These are phyloP conservation scores for Myotis planiceps DNA, from an alignment of 2,797 vertebrate genomes.

Conservation along the genomic window DNA sequence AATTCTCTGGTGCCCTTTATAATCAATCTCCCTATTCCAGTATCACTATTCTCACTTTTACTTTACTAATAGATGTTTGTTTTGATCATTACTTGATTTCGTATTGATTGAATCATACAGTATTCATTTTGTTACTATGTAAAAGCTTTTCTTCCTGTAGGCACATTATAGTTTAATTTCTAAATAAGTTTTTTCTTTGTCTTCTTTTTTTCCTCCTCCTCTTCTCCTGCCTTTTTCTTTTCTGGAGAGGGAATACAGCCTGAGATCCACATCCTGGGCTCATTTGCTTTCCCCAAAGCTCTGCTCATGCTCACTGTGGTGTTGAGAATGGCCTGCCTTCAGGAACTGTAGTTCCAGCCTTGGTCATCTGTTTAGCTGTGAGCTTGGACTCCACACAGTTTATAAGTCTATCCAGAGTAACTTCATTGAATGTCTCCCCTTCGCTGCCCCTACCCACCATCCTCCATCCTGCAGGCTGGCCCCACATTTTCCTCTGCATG, in stretches of 20 bases:
- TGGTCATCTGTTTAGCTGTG: too few relatives aligned
- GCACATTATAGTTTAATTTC: neutral
- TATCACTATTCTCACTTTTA: neutral
- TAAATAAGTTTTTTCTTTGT: too few relatives aligned
- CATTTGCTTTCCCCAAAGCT: fast-evolving
- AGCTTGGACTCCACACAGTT: fast-evolving
- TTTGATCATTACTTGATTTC: neutral
- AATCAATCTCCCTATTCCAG: too few relatives aligned
- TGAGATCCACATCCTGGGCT: neutral
- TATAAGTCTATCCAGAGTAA: fast-evolving
- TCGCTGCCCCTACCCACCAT: fast-evolving
- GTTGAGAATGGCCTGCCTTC: fast-evolving
- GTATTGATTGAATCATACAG: fast-evolving
- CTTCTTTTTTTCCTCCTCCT: too few relatives aligned
- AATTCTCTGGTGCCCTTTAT: neutral
- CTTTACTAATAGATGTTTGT: fast-evolving
- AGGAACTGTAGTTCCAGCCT: fast-evolving
- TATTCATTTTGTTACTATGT: fast-evolving
- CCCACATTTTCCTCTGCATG: fast-evolving
- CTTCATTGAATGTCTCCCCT: fast-evolving
- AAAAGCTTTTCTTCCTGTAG: neutral
- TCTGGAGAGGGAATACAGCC: neutral
- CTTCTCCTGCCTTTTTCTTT: neutral
- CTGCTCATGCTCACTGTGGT: fast-evolving
- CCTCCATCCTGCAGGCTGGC: fast-evolving